Base-by-base conservation (phyloP, 2,888 invertebrate species). In the Trissolcus japonicus region DNA sequence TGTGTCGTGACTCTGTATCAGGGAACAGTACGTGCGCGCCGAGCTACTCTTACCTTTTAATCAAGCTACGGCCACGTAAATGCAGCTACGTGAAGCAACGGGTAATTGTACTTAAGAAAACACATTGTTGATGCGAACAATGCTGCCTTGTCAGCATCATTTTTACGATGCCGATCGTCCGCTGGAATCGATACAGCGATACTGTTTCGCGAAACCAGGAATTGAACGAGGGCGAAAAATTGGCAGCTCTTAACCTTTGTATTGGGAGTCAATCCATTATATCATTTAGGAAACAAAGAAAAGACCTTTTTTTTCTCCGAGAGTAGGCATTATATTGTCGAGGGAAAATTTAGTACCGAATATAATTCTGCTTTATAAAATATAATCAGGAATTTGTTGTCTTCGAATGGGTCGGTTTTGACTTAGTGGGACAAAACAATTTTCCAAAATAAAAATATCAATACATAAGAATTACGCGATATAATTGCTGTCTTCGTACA, bases 1-100 rank as follows among this genome's bases (percentile, higher is more conserved):
- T 87, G 84, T 87, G 87, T 88, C 88, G 88, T 88, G 88, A 88
- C 88, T 88, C 76, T 74, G 82, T 80, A 83, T 85, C 83, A 82
- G 80, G 81, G 80, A 80, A 79, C 68, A 69, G 63, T 69, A 76
- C 75, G 76, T 76, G 76, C 69, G 51, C 76, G 65, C 57, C 65
- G 40, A 51, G 60, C 60, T 65, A 51, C 71, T 66, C 66, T 71
- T 68, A 43, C 60, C 68, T 69, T 76, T 72, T 66, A 67, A 76
- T 76, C 71, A 60, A 19, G 48, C 50, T 66, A 40, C 65, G 51
- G 40, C 62, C 54, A 67, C 66, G 71, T 76, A 61, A 63, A 66
- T 60, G 65, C 63, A 60, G 54, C 75, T 60, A 61, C 68, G 55
- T 54, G 63, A 55, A 65, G 46, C 54, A 16, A 17, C 55, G 55